Conservation (phyloP, 2,797 vertebrate genomes). For the Galago senegalensis region DNA sequence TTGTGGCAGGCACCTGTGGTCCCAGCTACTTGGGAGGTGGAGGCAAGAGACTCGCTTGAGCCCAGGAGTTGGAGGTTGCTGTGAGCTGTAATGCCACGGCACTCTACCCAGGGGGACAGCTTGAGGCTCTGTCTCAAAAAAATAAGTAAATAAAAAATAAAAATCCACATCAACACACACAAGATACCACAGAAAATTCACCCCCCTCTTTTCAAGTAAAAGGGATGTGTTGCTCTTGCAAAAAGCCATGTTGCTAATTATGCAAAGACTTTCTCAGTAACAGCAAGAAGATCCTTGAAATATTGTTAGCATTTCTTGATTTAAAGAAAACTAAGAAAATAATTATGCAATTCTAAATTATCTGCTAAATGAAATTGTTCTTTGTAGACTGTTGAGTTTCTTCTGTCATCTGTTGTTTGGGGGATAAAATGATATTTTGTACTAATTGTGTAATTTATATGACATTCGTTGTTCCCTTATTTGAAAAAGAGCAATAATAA, state of each 20-base stretch:
- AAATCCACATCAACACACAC: neutral
- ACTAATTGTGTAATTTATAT: neutral
- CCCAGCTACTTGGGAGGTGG: no score
- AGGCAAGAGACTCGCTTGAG: no score
- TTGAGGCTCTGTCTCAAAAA: no score
- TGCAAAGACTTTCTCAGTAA: slow-evolving; percentile 50
- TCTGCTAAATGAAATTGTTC: slow-evolving; percentile 64
- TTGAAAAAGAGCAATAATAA: neutral
- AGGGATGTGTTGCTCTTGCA: slow-evolving; percentile 67
- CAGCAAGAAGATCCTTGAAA: slow-evolving; percentile 73
- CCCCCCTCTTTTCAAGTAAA: slow-evolving; percentile 68
- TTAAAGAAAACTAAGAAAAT: slow-evolving; percentile 80
- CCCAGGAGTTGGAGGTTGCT: no score
- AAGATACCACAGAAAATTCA: neutral
- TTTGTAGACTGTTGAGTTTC: slow-evolving; percentile 28
- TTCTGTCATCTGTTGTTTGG: neutral
- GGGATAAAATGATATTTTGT: neutral
- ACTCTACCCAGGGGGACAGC: no score
- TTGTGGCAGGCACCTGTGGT: no score
- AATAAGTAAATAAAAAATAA: neutral
- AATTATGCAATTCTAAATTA: slow-evolving; percentile 66
- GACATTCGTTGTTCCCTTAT: neutral
- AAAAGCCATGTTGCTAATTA: slow-evolving; percentile 77
- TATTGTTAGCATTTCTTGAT: neutral
- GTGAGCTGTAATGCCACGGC: no score